These are phyloP conservation scores for Parapristionchus giblindavisi DNA, from an alignment of 2,888 invertebrate genomes.

Conservation along the genomic window DNA sequence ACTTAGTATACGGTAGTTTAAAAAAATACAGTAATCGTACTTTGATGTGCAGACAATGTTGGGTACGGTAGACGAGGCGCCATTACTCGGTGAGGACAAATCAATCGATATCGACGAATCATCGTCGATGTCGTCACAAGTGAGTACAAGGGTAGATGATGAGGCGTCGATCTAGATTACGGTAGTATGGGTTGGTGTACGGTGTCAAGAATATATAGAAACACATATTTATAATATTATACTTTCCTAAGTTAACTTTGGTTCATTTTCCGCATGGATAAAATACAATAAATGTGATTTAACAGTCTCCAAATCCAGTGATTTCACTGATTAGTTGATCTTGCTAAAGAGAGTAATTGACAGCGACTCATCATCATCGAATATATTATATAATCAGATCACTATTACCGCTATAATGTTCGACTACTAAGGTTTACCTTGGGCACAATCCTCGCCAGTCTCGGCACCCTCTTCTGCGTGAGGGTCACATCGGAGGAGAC, in stretches of 20 bases:
- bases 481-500: conserved; percentile 82
- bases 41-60: conserved; percentile 26
- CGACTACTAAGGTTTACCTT: conserved; percentile 34
- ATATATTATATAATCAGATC: no score
- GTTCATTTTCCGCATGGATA: no score
- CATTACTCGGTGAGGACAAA: not conserved
- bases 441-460: conserved; percentile 76
- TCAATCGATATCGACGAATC: not conserved
- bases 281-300: no score
- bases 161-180: conserved; percentile 13
- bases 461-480: conserved; percentile 85
- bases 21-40: conserved; percentile 1
- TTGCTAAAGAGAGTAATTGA: no score
- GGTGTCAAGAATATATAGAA: no score
- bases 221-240: no score
- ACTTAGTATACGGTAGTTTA: not conserved
- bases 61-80: not conserved
- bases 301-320: no score
- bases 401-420: not conserved
- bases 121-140: not conserved
- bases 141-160: conserved; percentile 3
- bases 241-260: no score
- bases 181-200: no score
- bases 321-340: no score
- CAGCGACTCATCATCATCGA: no score